These are phyloP conservation scores for Lasiommata megera DNA, from an alignment of 2,888 invertebrate species.

Conservation along the genomic window DNA sequence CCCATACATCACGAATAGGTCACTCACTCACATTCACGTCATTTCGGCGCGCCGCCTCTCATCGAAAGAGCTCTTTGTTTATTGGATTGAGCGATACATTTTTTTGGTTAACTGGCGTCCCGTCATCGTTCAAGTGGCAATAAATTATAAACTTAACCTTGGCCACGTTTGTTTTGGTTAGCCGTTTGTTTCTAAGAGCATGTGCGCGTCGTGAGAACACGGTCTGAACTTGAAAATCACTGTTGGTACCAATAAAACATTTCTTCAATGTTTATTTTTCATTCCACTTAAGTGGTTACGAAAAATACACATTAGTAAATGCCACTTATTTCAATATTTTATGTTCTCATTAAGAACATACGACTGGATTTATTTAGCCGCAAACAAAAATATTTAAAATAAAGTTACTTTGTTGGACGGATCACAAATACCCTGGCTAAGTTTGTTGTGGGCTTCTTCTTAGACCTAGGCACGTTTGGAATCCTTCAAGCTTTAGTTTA, in stretches of 20 bases:
- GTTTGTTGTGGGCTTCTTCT: too few species aligned
- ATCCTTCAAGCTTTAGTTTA: too few species aligned
- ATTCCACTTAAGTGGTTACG: not conserved
- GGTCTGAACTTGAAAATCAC: slow-evolving; percentile 24
- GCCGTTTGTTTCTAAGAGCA: slow-evolving; percentile 55
- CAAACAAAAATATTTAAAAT: too few species aligned
- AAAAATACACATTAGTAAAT: not conserved
- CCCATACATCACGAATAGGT: too few species aligned
- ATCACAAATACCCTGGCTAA: too few species aligned
- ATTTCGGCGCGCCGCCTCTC: slow-evolving; percentile 28
- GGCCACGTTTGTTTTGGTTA: slow-evolving; percentile 71
- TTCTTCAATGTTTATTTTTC: slow-evolving; percentile 22
- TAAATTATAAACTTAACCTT: slow-evolving; percentile 79
- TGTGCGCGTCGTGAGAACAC: slow-evolving; percentile 71
- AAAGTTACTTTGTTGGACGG: too few species aligned
- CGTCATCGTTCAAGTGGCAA: slow-evolving; percentile 70
- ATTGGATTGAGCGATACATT: slow-evolving; percentile 50
- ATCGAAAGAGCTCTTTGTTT: slow-evolving; percentile 60
- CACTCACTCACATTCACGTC: slow-evolving; percentile 8
- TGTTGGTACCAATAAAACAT: slow-evolving; percentile 15
- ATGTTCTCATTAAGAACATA: too few species aligned
- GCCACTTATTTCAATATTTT: not conserved
- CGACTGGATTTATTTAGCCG: too few species aligned
- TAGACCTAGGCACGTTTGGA: too few species aligned
- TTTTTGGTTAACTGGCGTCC: slow-evolving; percentile 52